Conservation (phyloP, 1,140 invertebrate species). For the Bathynomus jamesi region DNA sequence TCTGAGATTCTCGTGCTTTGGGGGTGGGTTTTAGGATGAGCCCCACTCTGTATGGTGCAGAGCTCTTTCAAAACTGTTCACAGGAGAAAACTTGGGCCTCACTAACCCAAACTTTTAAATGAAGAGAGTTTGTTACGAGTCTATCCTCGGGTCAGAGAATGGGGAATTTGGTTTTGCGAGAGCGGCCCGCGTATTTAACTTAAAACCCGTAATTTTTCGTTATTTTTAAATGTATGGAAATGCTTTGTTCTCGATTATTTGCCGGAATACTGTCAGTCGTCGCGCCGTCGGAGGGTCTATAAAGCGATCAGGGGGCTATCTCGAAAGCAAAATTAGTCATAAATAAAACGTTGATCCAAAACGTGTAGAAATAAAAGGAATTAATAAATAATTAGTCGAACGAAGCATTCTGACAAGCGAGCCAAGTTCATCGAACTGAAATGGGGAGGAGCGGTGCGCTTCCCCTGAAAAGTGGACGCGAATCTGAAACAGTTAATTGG, state of each 20-base stretch:
- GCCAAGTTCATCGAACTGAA: no score
- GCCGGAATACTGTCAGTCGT: no score
- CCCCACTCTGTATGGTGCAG: neutral
- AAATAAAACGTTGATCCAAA: no score
- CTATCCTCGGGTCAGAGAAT: neutral
- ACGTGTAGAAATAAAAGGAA: no score
- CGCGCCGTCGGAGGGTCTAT: no score
- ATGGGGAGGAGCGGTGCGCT: no score
- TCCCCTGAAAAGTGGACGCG: neutral
- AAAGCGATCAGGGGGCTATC: no score
- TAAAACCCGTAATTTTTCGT: neutral
- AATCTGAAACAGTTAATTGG: constrained; percentile 7
- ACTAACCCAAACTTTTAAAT: neutral
- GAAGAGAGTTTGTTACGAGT: constrained; percentile 1
- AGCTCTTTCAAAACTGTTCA: neutral
- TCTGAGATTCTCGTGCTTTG: neutral
- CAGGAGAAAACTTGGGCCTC: neutral
- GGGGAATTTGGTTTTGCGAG: neutral
- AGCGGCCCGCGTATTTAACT: neutral
- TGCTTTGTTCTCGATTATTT: neutral
- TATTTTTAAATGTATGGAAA: neutral
- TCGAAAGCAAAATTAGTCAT: no score
- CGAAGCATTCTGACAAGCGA: no score
- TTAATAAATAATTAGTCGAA: no score
- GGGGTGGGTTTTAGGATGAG: neutral